Evolutionary conservation across 1,140 invertebrate species (phyloP), one percentile per base, ranked within the genome.

Genomic region (Lineus longissimus): DNA sequence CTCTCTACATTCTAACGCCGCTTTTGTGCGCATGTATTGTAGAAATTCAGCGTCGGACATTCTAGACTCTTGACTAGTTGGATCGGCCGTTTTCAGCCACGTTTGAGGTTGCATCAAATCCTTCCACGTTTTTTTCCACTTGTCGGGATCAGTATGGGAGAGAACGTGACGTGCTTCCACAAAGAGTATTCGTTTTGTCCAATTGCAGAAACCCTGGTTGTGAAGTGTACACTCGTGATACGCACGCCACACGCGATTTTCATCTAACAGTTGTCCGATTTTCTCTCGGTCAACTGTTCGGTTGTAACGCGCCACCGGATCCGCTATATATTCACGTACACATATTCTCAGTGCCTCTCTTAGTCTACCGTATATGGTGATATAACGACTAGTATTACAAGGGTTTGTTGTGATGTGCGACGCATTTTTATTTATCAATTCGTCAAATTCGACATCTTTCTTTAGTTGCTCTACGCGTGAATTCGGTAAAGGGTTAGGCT

Each of bases 141-240:
- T n/a, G 4, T 51, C 25, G 9, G 47, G 47, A n/a, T 51, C 47
- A 4, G 47, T 27, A n/a, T n/a, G 25, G 4, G 6, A 7, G 4
- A 27, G 19, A 6, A 51, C 47, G 25, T 51, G 6, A 7, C 47
- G 6, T 4, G 19, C 47, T n/a, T 51, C 47, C 9, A 51, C 47
- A n/a, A 51, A 51, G 9, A 51, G n/a, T 7, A 23, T 51, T 9
- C 9, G 6, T 51, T 51, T 51, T 6, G 47, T 51, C 47, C 47
- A 51, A 51, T 51, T 51, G 25, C 47, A 51, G n/a, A 51, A 51
- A 7, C 47, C 47, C n/a, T 51, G 47, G 25, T 51, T 51, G 6
- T 7, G 6, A 6, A 51, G 47, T 6, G 47, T 51, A 51, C 47
- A 51, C 4, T 4, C 47, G 47, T 51, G 47, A n/a, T 51, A 51